Evolutionary conservation across 2,113 vertebrate species (phyloP).

Genomic region (Rhinopomastus cyanomelas): DNA sequence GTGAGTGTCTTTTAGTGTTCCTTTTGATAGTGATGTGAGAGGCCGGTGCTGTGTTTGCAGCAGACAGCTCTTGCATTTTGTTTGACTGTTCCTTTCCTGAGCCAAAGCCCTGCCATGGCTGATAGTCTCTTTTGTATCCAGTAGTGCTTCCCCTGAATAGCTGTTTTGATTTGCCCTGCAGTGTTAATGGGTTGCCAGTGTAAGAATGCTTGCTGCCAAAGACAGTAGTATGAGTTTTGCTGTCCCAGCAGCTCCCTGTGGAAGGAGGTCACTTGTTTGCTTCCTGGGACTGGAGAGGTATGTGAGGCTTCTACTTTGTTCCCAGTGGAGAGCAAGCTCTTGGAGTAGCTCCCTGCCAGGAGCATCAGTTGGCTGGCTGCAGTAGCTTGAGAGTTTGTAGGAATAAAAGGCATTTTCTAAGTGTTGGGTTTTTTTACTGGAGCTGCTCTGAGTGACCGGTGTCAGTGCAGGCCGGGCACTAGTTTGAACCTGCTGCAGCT

Average conservation of each 20-base stretch:
- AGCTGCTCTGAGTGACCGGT: not conserved
- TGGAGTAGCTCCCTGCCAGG: not conserved
- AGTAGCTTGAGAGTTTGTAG: not conserved
- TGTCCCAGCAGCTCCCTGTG: not conserved
- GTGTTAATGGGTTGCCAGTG: not conserved
- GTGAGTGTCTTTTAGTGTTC: not conserved
- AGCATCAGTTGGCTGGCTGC: not conserved
- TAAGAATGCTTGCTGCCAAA: not conserved
- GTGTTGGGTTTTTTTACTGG: not conserved
- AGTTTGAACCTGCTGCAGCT: not conserved
- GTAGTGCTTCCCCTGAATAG: not conserved
- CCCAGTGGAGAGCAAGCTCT: not conserved
- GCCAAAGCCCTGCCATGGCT: not conserved
- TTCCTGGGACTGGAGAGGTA: not conserved
- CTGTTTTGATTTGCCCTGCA: not conserved
- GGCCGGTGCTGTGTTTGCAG: not conserved
- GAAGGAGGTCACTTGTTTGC: not conserved
- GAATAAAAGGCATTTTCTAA: not conserved
- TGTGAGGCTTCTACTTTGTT: not conserved
- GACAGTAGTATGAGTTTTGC: rapidly evolving
- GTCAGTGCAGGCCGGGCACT: not conserved
- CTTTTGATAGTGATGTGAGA: not conserved
- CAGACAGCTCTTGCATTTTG: not conserved
- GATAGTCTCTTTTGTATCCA: not conserved
- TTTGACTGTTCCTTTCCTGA: not conserved